Base-by-base conservation (phyloP, 1,140 invertebrate species). In the Ostrea denselamellosa region DNA sequence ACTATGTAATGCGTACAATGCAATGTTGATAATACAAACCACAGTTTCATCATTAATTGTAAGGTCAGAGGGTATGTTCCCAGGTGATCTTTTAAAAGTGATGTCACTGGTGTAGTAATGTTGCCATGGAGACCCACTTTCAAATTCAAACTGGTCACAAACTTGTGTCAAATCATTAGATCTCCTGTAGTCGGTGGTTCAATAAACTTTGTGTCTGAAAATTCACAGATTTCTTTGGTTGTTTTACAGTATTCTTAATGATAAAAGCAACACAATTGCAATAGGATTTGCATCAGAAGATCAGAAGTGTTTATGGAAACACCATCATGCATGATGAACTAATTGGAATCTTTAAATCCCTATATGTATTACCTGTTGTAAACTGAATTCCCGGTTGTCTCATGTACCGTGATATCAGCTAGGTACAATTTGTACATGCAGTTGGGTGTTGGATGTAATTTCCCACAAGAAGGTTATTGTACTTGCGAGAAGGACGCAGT, bases 151-250 rank as follows among this genome's bases (percentile, higher is more conserved):
- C 68, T 77, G 28, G 68, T 77, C 68, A 34, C 68, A 34, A 77
- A 77, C 25, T 28, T 77, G 68, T 77, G 68, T 77, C 68, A 28
- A 68, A 77, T 77, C 12, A 77, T 77, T 77, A 77, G 68, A 77
- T 34, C 68, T 77, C 28, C 68, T 77, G 68, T 77, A 77, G 68
- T 77, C 28, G 28, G 68, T 77, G 68, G 68, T 77, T 28, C 68
- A 77, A 77, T 77, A 77, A 77, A 77, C 22, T 77, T 77, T 77
- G 68, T 77, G 68, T 77, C 68, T 28, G 68, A 77, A 77, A 77
- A 77, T 77, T 77, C 10, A 10, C 8, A 17, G 25, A 14, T 71
- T 28, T 62, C 14, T 81, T 25, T 81, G 71, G 17, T 0, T 25
- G 17, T 81, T 81, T 44, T 5, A 44, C 1, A 44, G 5, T 44